Evolutionary conservation across 2,113 vertebrate genomes (phyloP).

Genomic region (Romanogobio albipinnatus): DNA sequence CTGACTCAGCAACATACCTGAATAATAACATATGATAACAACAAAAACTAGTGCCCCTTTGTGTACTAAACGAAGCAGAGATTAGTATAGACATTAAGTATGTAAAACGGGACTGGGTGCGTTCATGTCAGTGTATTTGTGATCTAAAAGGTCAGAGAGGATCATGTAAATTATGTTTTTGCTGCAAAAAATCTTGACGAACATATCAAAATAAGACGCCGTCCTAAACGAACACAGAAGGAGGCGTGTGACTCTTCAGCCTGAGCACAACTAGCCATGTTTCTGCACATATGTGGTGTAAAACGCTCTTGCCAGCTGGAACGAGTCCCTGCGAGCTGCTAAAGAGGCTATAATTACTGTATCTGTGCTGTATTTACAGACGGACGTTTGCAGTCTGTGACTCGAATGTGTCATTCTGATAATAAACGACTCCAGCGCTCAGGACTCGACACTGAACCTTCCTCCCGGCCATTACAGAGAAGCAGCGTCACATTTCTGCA

Average conservation of each 20-base stretch:
- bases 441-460: not conserved
- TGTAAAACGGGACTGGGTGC: not conserved
- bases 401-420: slow-evolving; percentile 16
- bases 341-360: not conserved
- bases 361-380: slow-evolving; percentile 16
- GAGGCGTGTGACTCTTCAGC: not conserved
- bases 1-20: not conserved
- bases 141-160: not conserved
- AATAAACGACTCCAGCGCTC: not conserved
- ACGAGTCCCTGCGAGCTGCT: not conserved
- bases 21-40: not conserved
- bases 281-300: not conserved
- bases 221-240: not conserved
- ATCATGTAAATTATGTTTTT: not conserved
- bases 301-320: not conserved
- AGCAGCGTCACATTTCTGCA: not conserved
- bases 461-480: not conserved
- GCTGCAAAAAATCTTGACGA: not conserved
- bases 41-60: not conserved
- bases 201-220: not conserved
- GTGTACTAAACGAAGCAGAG: not conserved
- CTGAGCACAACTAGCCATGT: not conserved
- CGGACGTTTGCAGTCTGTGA: not conserved
- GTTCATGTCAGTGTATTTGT: not conserved
- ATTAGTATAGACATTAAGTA: not conserved